Base-by-base conservation (phyloP, 2,113 vertebrate species). In the Shinisaurus crocodilurus region DNA sequence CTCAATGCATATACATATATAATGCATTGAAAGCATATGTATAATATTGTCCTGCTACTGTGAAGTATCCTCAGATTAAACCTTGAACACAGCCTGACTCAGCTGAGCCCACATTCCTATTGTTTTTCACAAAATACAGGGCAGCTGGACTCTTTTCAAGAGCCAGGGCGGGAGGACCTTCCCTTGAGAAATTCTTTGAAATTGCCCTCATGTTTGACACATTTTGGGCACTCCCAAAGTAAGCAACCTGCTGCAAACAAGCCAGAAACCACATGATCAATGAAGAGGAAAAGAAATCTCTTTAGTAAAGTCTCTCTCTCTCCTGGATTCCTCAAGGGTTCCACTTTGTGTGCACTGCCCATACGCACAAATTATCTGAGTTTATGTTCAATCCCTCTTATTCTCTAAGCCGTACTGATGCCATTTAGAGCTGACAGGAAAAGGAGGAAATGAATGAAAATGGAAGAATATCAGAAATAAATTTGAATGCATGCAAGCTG, bases 181-280 rank as follows among this genome's bases (percentile, higher is more conserved):
- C 23, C 20, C 72, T 67, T 40, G 34, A 63, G 43, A 67, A 83
- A 57, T 83, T 40, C 34, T 83, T 67, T 76, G 16, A 91, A 88
- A 65, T 54, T 60, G 60, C 12, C 45, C 25, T 76, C 25, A 76
- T n/a, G 60, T 6, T 90, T 77, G 72, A 85, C 60, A 77, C 45
- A 67, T 67, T 85, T 77, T 90, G 27, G 89, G 10, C 15, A 77
- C 74, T 77, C 72, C 72, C 57, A 85, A 85, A 63, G 43, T 75
- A 83, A 60, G 29, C 54, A 90, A 40, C 16, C 13, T 50, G 60
- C 32, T 85, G 72, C 74, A 76, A 48, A 75, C 34, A 85, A 69
- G 45, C 60, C 40, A 85, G 60, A 77, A 77, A 69, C n/a, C 43
- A 40, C 43, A 5, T 23, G 43, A 43, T 27, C 10, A 80, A 85